Conservation (phyloP, 2,888 invertebrate species). For the Rugalucina vietnamica region DNA sequence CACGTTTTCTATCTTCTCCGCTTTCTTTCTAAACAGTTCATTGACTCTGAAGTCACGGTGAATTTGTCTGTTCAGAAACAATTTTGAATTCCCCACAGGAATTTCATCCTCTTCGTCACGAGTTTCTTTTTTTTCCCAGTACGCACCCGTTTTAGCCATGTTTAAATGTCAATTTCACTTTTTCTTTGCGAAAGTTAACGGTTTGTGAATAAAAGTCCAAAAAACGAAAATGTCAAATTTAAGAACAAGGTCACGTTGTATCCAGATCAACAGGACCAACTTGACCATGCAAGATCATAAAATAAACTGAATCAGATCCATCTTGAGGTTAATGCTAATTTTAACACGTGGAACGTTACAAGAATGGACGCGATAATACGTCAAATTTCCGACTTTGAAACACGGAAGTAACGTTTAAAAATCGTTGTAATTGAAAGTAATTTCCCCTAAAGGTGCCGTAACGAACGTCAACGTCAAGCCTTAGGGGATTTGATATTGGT, state of each 20-base stretch:
- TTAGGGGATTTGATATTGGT: background rate
- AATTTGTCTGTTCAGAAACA: constrained; percentile 52
- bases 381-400: background rate
- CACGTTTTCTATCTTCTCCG: constrained; percentile 21
- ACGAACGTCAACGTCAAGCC: background rate
- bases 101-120: constrained; percentile 33
- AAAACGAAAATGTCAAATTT: too few species aligned
- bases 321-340: background rate
- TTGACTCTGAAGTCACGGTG: constrained; percentile 52
- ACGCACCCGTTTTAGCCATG: constrained; percentile 57
- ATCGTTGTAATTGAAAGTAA: background rate
- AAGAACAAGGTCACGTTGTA: too few species aligned
- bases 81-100: constrained; percentile 32
- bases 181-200: too few species aligned
- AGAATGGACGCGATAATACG: background rate
- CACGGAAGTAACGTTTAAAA: background rate
- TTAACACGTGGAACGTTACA: background rate
- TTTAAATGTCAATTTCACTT: too few species aligned
- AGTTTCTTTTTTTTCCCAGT: constrained; percentile 51
- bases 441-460: background rate
- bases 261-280: too few species aligned
- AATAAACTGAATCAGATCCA: background rate
- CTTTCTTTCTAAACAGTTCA: constrained; percentile 54
- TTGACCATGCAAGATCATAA: background rate
- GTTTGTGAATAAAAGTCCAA: too few species aligned